Conservation (phyloP, 2,797 vertebrate species). For the Fringilla coelebs region DNA sequence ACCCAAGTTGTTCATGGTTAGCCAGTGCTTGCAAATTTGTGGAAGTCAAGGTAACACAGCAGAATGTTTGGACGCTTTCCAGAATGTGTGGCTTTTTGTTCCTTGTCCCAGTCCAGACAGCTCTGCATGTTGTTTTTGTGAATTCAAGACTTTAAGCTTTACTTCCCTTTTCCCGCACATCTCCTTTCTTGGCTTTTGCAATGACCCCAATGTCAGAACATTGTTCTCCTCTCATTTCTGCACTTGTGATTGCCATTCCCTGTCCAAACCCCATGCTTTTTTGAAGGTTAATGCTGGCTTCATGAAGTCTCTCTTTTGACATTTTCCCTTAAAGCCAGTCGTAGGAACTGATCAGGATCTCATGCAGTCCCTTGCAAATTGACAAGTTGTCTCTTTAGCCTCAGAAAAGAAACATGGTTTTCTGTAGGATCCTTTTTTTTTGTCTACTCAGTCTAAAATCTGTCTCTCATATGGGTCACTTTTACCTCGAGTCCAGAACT, state of each 20-base stretch:
- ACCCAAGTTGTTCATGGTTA: neutral
- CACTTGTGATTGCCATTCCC: neutral
- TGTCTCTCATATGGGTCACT: neutral
- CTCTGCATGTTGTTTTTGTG: neutral
- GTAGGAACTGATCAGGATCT: neutral
- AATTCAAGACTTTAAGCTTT: neutral
- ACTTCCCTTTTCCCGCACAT: neutral
- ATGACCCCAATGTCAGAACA: neutral
- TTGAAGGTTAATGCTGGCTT: neutral
- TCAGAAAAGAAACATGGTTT: neutral
- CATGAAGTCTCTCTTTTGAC: neutral
- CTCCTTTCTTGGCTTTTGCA: neutral
- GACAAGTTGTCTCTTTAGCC: neutral
- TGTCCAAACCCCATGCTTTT: neutral
- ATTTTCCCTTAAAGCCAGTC: neutral
- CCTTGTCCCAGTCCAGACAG: neutral
- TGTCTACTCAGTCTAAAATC: neutral
- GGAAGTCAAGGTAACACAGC: neutral
- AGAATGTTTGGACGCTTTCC: neutral
- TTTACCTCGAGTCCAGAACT: neutral
- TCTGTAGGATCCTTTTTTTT: neutral
- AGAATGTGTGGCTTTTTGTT: neutral
- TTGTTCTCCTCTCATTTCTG: neutral
- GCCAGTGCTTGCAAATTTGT: neutral
- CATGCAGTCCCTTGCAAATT: neutral